Evolutionary conservation across 1,140 invertebrate genomes (phyloP).

Genomic region (Drosophila funebris): DNA sequence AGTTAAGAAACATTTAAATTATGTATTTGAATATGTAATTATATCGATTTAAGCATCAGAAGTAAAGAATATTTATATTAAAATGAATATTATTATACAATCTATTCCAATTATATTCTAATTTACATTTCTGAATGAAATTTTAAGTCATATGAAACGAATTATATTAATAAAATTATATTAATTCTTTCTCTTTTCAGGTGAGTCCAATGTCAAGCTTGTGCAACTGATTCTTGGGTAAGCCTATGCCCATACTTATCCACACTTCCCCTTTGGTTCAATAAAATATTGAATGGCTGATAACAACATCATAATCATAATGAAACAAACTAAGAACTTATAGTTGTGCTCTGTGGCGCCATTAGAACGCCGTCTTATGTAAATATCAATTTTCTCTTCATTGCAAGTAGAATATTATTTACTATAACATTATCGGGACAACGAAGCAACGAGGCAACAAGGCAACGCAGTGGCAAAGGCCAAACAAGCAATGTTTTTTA

Average conservation of each 20-base stretch:
- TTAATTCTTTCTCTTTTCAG: conserved; percentile 33
- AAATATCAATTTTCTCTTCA: conserved; percentile 50
- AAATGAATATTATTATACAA: too few relatives aligned
- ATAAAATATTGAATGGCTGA: conserved; percentile 17
- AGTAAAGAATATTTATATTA: too few relatives aligned
- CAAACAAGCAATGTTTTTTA: conserved; percentile 20
- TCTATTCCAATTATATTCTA: too few relatives aligned
- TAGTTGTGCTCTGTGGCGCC: conserved; percentile 7
- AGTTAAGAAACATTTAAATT: too few relatives aligned
- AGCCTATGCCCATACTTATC: not conserved
- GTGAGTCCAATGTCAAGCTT: conserved; percentile 36
- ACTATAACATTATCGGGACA: not conserved
- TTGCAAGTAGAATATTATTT: conserved; percentile 33
- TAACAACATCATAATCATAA: conserved; percentile 40
- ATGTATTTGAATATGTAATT: too few relatives aligned
- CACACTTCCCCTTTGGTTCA: conserved; percentile 20
- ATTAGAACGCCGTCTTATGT: conserved; percentile 14
- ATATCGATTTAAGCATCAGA: too few relatives aligned
- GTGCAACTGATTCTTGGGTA: not conserved
- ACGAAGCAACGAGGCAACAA: not conserved
- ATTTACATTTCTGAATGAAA: too few relatives aligned
- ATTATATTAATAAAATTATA: not conserved
- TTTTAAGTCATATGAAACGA: too few relatives aligned
- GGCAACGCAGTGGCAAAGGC: conserved; percentile 16
- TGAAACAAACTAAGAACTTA: conserved; percentile 26